These are phyloP conservation scores for Acipenser oxyrinchus DNA, from an alignment of 2,797 vertebrate species.

Conservation along the genomic window DNA sequence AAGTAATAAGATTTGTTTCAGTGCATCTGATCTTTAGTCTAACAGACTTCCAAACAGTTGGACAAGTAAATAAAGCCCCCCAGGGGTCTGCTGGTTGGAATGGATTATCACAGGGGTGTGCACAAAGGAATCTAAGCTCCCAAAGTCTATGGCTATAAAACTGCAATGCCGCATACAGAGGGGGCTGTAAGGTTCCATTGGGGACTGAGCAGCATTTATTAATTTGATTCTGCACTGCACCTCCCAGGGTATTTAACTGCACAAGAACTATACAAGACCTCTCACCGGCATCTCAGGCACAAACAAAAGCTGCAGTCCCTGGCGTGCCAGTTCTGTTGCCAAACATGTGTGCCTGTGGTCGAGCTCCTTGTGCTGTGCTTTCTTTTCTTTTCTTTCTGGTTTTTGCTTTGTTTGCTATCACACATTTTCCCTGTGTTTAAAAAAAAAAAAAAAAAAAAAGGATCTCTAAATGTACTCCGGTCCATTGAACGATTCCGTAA, in stretches of 20 bases:
- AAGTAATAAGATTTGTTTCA: conserved; percentile 83
- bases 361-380: not conserved
- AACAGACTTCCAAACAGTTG: conserved; percentile 81
- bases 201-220: conserved; percentile 50
- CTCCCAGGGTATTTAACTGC: conserved; percentile 25
- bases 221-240: conserved; percentile 45
- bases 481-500: not conserved
- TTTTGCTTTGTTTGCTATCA: not conserved
- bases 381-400: not conserved
- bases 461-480: not conserved
- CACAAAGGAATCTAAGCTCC: conserved; percentile 72
- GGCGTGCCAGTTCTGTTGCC: not conserved
- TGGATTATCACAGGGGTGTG: conserved; percentile 61
- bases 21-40: conserved; percentile 73
- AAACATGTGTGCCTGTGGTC: not conserved
- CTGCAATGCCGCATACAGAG: conserved; percentile 45
- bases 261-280: conserved; percentile 18
- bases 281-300: not conserved
- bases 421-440: not conserved
- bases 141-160: conserved; percentile 43
- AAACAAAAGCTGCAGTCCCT: no score
- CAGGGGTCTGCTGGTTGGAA: conserved; percentile 65
- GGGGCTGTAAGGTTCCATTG: conserved; percentile 47
- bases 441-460: no score
- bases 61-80: conserved; percentile 81